Evolutionary conservation across 2,888 invertebrate genomes (phyloP).

Genomic region (Hypomecis punctinalis): DNA sequence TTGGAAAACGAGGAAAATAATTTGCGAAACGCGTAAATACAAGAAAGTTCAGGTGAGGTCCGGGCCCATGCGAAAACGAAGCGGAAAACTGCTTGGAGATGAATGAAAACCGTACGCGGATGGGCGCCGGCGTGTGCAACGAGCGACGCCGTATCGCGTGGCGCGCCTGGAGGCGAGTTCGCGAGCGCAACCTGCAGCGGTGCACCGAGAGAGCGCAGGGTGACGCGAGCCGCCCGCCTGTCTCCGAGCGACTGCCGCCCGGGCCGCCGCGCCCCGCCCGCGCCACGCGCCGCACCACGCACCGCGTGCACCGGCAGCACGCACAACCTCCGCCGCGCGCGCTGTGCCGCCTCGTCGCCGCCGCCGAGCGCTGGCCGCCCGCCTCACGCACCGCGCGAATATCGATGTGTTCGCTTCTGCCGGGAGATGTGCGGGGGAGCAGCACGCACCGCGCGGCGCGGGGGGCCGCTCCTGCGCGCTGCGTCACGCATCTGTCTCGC

Average conservation of each 20-base stretch:
- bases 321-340: conserved; percentile 48
- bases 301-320: conserved; percentile 65
- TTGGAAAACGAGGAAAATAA: conserved; percentile 35
- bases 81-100: conserved; percentile 55
- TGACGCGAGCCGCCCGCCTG: conserved; percentile 79
- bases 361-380: conserved; percentile 51
- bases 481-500: conserved; percentile 83
- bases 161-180: conserved; percentile 66
- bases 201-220: conserved; percentile 64
- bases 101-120: conserved; percentile 71
- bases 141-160: conserved; percentile 56
- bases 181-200: conserved; percentile 70
- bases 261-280: conserved; percentile 72
- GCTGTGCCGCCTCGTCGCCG: conserved; percentile 54
- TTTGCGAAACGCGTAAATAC: conserved; percentile 42
- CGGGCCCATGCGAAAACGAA: conserved; percentile 48
- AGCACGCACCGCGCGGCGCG: conserved; percentile 67
- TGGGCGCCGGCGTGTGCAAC: conserved; percentile 50
- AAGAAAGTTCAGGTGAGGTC: conserved; percentile 41
- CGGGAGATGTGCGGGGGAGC: conserved; percentile 62
- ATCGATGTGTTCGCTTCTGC: conserved; percentile 76
- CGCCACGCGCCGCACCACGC: conserved; percentile 56
- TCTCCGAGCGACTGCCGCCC: conserved; percentile 81
- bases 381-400: conserved; percentile 77
- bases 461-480: conserved; percentile 79